Conservation (phyloP, 2,113 vertebrate species). For the Tenebrosternarchus preto region DNA sequence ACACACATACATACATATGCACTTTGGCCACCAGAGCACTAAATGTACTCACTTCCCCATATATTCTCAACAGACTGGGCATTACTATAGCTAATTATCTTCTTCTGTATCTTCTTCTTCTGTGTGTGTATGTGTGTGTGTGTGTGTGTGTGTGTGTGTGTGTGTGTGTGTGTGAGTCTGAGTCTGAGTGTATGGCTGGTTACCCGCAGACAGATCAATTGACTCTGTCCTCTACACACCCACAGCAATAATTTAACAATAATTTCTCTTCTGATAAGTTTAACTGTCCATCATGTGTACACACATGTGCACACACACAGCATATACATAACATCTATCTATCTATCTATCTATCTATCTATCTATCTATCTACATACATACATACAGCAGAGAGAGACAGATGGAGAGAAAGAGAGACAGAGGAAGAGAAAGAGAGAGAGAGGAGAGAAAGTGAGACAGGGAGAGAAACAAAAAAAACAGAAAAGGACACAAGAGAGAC, state of each 20-base stretch:
- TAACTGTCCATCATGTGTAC: conserved; percentile 48
- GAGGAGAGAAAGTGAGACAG: background rate
- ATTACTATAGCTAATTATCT: background rate
- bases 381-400: no score
- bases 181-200: no score
- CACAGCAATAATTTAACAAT: conserved; percentile 73
- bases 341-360: no score
- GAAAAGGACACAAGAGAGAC: conserved; percentile 12
- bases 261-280: no score
- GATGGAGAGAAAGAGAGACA: no score
- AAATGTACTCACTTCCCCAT: background rate
- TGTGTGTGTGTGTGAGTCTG: conserved; percentile 73
- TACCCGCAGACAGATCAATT: conserved; percentile 77
- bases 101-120: no score
- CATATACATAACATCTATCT: no score
- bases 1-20: conserved; percentile 50
- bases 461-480: background rate
- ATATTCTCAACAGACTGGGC: background rate
- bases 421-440: no score
- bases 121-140: conserved; percentile 18
- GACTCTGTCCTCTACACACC: conserved; percentile 70
- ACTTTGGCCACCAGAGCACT: conserved; percentile 57
- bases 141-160: conserved; percentile 50
- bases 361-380: no score
- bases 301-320: conserved; percentile 12